Conservation (phyloP, 2,888 invertebrate genomes). For the Patella caerulea region DNA sequence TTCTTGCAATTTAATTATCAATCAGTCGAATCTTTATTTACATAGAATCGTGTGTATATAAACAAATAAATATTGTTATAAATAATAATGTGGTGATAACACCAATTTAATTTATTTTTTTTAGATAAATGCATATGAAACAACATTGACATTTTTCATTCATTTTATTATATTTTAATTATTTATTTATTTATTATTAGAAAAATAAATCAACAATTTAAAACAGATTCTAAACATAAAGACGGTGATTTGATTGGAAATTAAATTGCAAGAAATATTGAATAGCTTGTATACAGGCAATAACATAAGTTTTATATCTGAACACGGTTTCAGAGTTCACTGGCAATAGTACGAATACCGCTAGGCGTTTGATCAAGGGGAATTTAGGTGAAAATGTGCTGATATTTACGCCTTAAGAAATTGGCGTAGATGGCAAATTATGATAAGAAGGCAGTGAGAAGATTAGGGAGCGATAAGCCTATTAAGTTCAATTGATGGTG, state of each 20-base stretch:
- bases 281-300: not conserved
- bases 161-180: not conserved
- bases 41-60: too few relatives aligned
- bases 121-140: not conserved
- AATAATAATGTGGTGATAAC: not conserved
- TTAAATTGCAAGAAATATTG: constrained; percentile 4
- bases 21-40: too few relatives aligned
- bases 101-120: constrained; percentile 1
- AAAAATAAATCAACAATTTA: too few relatives aligned
- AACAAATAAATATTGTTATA: too few relatives aligned
- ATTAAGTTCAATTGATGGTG: not conserved
- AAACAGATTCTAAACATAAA: too few relatives aligned
- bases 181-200: not conserved
- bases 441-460: constrained; percentile 1
- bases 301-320: too few relatives aligned
- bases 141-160: not conserved
- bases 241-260: not conserved
- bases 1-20: too few relatives aligned
- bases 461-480: not conserved
- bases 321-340: too few relatives aligned
- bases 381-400: constrained; percentile 4
- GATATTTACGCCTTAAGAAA: constrained; percentile 9
- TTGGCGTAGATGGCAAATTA: constrained; percentile 7
- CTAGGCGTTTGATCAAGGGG: not conserved
- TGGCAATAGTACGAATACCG: too few relatives aligned